A percentile compares a stretch with the other conserved stretches of the same genome.
These are phyloP conservation scores for Drosophila mettleri DNA, from an alignment of 2,888 invertebrate genomes.

Conservation along the genomic window DNA sequence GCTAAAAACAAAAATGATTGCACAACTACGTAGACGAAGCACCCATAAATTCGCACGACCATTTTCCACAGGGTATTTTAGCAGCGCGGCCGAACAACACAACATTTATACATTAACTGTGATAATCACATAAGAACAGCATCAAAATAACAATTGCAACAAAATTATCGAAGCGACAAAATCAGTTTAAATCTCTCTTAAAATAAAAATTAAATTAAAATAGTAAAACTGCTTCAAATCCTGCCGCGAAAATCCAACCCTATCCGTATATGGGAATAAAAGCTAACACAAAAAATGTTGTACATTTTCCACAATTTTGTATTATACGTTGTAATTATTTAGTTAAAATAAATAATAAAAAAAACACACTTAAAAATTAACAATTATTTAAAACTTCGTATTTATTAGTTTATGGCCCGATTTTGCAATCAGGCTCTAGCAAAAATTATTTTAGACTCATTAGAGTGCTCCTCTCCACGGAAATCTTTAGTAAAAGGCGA, in stretches of 20 bases:
- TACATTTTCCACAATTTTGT: conserved; percentile 72
- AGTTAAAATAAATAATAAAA: conserved; percentile 75
- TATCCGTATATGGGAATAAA: neutral
- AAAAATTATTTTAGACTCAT: conserved; percentile 87
- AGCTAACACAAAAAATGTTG: conserved; percentile 53
- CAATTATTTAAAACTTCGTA: neutral
- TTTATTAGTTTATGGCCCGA: conserved; percentile 54
- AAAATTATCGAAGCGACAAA: conserved; percentile 2
- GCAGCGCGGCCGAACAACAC: conserved; percentile 60
- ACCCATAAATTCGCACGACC: conserved; percentile 9
- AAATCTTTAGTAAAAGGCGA: conserved; percentile 93
- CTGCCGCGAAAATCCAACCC: conserved; percentile 12
- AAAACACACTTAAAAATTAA: conserved; percentile 38
- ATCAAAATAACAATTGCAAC: conserved; percentile 13
- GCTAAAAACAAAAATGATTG: conserved; percentile 69
- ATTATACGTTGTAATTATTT: conserved; percentile 79
- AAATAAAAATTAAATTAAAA: neutral
- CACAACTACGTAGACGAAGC: conserved; percentile 43
- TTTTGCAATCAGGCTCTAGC: conserved; percentile 65
- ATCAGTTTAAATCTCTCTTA: too few relatives aligned
- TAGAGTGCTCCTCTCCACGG: conserved; percentile 90
- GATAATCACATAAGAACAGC: conserved; percentile 76
- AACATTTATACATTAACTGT: conserved; percentile 82
- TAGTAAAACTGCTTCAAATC: conserved; percentile 5
- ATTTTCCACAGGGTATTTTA: conserved; percentile 55